Evolutionary conservation across 2,888 invertebrate genomes (phyloP).

Genomic region (Cosmia trapezina): DNA sequence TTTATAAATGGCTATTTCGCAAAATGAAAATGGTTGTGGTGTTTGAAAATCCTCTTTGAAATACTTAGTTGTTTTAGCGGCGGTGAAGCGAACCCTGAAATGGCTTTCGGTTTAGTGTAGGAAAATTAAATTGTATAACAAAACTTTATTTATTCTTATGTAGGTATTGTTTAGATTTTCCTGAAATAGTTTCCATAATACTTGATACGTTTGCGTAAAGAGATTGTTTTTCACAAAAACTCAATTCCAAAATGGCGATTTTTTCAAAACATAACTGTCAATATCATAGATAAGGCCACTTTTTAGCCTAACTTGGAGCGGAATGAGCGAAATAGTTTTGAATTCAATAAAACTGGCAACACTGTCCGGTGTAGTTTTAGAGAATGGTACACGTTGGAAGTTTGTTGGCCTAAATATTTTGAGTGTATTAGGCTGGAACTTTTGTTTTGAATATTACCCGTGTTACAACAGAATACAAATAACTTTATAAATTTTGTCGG

Average conservation of each 20-base stretch:
- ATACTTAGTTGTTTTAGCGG: constrained; percentile 34
- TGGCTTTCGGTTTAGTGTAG: background rate
- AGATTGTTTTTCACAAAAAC: background rate
- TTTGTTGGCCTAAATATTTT: constrained; percentile 48
- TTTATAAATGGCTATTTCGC: constrained; percentile 36
- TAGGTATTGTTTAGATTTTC: background rate
- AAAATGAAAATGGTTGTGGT: constrained; percentile 22
- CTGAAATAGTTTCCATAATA: background rate
- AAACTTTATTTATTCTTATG: background rate
- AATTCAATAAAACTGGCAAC: constrained; percentile 56
- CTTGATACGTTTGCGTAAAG: background rate
- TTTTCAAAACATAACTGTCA: constrained; percentile 25
- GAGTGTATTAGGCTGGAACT: constrained; percentile 40
- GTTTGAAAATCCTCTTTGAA: constrained; percentile 29
- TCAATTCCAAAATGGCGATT: background rate
- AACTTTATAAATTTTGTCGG: constrained; percentile 3
- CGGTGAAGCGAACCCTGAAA: constrained; percentile 14
- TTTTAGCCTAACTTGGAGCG: constrained; percentile 41
- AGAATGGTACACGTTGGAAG: constrained; percentile 16
- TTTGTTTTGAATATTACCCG: constrained; percentile 25
- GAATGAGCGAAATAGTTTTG: constrained; percentile 51
- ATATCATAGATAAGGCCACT: constrained; percentile 34
- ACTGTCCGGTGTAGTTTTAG: constrained; percentile 22
- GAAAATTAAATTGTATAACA: background rate
- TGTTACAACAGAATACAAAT: constrained; percentile 22